These are phyloP conservation scores for Apostichopus japonicus DNA, from an alignment of 35 echinoderm and acorn worm genomes.

Conservation along the genomic window DNA sequence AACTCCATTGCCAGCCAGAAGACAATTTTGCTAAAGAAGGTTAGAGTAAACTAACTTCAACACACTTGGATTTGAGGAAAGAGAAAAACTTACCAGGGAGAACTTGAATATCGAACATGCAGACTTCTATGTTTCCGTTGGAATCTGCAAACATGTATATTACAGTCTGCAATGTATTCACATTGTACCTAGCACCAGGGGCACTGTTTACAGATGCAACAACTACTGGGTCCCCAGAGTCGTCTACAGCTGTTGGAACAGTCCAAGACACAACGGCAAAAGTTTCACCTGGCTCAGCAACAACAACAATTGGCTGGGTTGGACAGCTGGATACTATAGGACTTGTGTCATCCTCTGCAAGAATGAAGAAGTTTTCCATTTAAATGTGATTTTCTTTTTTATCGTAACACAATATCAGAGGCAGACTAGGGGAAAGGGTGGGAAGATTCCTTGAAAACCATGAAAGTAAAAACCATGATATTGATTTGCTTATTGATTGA, in stretches of 20 bases:
- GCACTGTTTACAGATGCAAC: constrained; percentile 50
- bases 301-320: constrained; percentile 3
- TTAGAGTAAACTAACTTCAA: too few species aligned
- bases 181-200: background rate
- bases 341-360: constrained; percentile 18
- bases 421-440: background rate
- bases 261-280: constrained; percentile 65
- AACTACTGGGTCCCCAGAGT: constrained; percentile 53
- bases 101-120: constrained; percentile 58
- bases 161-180: constrained; percentile 35
- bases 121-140: constrained; percentile 59
- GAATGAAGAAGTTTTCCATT: background rate
- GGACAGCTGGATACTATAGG: constrained; percentile 72
- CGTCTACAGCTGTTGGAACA: constrained; percentile 75
- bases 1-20: too few species aligned
- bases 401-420: background rate
- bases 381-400: too few species aligned
- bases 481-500: too few species aligned
- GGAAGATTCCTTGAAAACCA: too few species aligned
- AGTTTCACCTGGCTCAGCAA: constrained; percentile 7
- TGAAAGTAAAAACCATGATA: too few species aligned
- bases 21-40: too few species aligned
- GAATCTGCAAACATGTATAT: constrained; percentile 67
- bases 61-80: background rate
- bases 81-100: constrained; percentile 3